phyloP scores from a whole-genome alignment of 2,888 invertebrate genomes.

The Ectemnius lituratus region DNA sequence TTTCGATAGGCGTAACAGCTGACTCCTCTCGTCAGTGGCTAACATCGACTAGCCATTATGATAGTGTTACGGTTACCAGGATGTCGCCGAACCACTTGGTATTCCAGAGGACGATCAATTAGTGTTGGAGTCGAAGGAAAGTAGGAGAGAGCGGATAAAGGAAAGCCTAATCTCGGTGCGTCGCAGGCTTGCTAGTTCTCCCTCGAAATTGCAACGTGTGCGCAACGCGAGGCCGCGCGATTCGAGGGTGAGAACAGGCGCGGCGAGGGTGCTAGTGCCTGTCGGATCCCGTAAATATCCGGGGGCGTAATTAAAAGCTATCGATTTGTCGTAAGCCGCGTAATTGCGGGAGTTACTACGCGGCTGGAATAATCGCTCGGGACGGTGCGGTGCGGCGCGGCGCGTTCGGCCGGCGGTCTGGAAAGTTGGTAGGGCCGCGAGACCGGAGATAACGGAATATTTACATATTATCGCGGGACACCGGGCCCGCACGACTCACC shows the following conservation, averaged over 20 bases:
- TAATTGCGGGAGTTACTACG: constrained; percentile 76
- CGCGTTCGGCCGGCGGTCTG: constrained; percentile 16
- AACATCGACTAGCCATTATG: background rate
- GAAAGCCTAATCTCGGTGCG: background rate
- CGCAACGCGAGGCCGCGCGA: background rate
- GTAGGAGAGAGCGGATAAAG: background rate
- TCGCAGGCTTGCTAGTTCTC: background rate
- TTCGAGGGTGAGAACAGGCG: constrained; percentile 1
- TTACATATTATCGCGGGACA: constrained; percentile 75
- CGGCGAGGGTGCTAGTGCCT: background rate
- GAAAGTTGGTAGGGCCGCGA: constrained; percentile 59
- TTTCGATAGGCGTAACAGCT: no score
- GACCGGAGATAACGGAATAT: constrained; percentile 74
- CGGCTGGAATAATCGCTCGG: constrained; percentile 72
- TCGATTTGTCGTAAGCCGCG: constrained; percentile 76
- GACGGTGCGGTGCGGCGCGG: constrained; percentile 36
- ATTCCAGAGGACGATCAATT: background rate
- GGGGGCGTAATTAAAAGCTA: constrained; percentile 74
- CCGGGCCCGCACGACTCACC: constrained; percentile 58
- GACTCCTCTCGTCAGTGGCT: background rate
- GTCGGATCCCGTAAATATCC: constrained; percentile 67
- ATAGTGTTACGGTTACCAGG: background rate
- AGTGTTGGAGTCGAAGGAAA: background rate
- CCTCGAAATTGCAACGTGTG: constrained; percentile 5
- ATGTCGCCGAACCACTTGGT: background rate